These are phyloP conservation scores for Eudyptes chrysolophus DNA, from an alignment of 2,113 vertebrate species.

Conservation along the genomic window DNA sequence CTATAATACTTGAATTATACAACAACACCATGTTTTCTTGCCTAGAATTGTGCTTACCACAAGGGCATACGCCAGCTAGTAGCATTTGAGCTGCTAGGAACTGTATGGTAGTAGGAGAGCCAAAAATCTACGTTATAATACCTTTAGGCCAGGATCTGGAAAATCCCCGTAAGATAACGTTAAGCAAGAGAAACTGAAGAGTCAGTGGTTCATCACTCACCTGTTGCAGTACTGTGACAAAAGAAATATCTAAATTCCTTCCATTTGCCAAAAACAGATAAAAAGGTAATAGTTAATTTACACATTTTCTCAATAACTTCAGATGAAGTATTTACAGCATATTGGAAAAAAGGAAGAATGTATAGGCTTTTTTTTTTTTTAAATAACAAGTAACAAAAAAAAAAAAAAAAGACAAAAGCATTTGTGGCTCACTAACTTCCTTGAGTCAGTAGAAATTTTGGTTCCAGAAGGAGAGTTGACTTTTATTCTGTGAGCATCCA, in stretches of 20 bases:
- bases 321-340: not conserved
- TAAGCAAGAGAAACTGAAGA: not conserved
- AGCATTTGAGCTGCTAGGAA: not conserved
- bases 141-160: not conserved
- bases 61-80: not conserved
- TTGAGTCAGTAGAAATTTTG: not conserved
- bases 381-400: not conserved
- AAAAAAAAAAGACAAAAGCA: not conserved
- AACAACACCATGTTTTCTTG: not conserved
- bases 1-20: not conserved
- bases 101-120: fast-evolving
- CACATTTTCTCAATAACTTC: not conserved
- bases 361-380: not conserved
- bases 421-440: not conserved
- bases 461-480: not conserved
- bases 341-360: fast-evolving
- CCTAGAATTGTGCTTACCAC: not conserved
- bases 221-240: not conserved
- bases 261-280: not conserved
- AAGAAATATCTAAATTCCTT: not conserved
- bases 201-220: not conserved
- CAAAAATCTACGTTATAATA: not conserved
- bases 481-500: not conserved
- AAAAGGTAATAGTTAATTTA: not conserved
- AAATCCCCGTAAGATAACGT: not conserved